phyloP scores from a whole-genome alignment of 2,888 invertebrate species.

The Thalpophila matura region DNA sequence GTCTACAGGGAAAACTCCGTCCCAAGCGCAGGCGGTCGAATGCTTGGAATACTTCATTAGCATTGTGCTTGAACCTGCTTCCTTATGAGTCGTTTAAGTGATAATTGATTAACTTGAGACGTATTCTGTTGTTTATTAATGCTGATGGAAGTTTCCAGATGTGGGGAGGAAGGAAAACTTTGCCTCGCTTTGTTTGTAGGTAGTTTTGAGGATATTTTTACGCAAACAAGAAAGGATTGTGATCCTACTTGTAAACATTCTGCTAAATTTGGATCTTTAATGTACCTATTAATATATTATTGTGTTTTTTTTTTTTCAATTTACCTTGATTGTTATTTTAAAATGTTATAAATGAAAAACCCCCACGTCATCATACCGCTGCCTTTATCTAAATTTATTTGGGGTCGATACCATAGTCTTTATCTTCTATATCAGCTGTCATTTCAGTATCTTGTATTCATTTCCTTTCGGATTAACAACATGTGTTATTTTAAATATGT shows the following conservation, averaged over 20 bases:
- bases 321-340: too few relatives aligned
- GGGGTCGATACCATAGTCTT: too few relatives aligned
- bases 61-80: conserved; percentile 17
- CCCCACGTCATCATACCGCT: too few relatives aligned
- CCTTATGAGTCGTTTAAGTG: conserved; percentile 26
- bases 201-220: conserved; percentile 22
- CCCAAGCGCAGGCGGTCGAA: neutral
- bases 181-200: conserved; percentile 13
- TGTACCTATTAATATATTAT: neutral
- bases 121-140: conserved; percentile 25
- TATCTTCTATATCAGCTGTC: too few relatives aligned
- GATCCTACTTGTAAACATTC: neutral
- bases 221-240: neutral
- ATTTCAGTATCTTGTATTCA: too few relatives aligned
- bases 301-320: neutral
- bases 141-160: conserved; percentile 28
- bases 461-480: too few relatives aligned
- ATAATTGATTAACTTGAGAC: conserved; percentile 24
- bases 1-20: conserved; percentile 37
- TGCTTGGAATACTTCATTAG: conserved; percentile 18
- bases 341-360: too few relatives aligned
- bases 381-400: too few relatives aligned
- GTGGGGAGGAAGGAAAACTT: conserved; percentile 31
- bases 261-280: neutral
- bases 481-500: too few relatives aligned